Conservation (phyloP, 2,797 vertebrate genomes). For the Phalloptychus januarius region DNA sequence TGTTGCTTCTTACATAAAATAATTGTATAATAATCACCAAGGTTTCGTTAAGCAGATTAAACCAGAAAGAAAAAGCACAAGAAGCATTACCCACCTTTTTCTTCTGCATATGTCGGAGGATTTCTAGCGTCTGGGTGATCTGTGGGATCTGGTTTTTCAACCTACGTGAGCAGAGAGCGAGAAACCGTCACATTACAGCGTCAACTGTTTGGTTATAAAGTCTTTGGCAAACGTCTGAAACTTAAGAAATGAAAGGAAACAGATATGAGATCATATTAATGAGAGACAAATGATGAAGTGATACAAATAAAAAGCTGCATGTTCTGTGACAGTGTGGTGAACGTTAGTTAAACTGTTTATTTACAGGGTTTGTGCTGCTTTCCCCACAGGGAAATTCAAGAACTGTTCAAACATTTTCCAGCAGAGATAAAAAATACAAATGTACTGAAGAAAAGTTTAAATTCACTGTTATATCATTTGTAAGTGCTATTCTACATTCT, state of each 20-base stretch:
- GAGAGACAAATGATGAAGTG: neutral
- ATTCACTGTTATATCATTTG: too few species aligned
- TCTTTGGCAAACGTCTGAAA: neutral
- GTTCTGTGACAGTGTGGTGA: neutral
- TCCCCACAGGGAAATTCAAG: too few species aligned
- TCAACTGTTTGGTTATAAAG: neutral
- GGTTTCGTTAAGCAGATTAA: neutral
- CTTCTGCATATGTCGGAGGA: slow-evolving; percentile 99
- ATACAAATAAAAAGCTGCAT: neutral
- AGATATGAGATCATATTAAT: neutral
- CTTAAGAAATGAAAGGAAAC: neutral
- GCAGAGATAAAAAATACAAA: too few species aligned
- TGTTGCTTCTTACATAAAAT: neutral
- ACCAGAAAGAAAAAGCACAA: neutral
- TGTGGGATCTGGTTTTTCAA: slow-evolving; percentile 98
- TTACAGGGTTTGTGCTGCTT: too few species aligned
- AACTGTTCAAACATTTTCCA: too few species aligned
- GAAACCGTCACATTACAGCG: neutral
- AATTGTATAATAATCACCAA: neutral
- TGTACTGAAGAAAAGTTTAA: too few species aligned
- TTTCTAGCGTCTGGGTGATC: slow-evolving; percentile 98
- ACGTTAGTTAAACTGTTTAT: neutral
- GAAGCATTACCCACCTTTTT: slow-evolving; percentile 86
- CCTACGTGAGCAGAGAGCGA: slow-evolving; percentile 68
- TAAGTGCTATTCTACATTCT: too few species aligned